Conservation (phyloP, 2,888 invertebrate species). For the Gryllus longicercus region DNA sequence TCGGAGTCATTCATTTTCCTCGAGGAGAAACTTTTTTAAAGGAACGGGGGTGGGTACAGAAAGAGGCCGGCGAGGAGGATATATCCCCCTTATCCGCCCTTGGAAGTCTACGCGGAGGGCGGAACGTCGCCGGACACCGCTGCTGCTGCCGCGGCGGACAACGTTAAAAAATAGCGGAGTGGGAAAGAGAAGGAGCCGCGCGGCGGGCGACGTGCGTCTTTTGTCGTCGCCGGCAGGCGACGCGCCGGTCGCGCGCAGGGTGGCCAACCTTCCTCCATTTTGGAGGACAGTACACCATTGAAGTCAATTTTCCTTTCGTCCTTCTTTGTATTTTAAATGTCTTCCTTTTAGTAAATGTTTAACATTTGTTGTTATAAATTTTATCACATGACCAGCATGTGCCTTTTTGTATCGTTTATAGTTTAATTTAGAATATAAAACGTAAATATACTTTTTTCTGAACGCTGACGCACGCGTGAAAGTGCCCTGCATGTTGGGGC, state of each 20-base stretch:
- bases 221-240: not conserved
- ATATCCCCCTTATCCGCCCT: not conserved
- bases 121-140: not conserved
- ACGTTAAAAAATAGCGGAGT: not conserved
- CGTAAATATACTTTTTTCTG: too few relatives aligned
- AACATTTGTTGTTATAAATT: too few relatives aligned
- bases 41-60: not conserved
- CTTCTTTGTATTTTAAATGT: too few relatives aligned
- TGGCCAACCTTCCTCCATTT: too few relatives aligned
- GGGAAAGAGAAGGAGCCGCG: not conserved
- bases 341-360: too few relatives aligned
- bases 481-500: too few relatives aligned
- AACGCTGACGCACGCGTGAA: too few relatives aligned
- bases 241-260: not conserved
- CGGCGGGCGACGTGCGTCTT: not conserved
- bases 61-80: not conserved
- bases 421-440: too few relatives aligned
- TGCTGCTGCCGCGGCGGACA: not conserved
- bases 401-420: too few relatives aligned
- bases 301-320: too few relatives aligned
- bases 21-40: constrained; percentile 1
- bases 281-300: too few relatives aligned
- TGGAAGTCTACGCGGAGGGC: not conserved
- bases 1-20: constrained; percentile 4
- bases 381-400: too few relatives aligned